These are phyloP conservation scores for Henricia sp. DNA, from an alignment of 53 echinoderm and acorn worm species.

Conservation along the genomic window DNA sequence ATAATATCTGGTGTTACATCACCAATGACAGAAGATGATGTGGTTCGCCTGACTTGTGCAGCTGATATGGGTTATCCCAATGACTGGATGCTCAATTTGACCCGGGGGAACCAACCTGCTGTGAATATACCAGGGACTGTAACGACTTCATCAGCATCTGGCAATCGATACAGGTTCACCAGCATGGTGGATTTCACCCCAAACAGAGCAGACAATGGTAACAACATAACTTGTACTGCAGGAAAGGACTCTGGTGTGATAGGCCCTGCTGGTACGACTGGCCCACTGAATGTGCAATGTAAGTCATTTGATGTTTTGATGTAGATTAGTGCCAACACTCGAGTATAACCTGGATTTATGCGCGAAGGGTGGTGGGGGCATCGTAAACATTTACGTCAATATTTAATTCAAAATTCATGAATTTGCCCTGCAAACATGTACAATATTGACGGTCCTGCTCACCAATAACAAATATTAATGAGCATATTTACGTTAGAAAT, in stretches of 20 bases:
- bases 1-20: not conserved
- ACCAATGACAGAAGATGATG: not conserved
- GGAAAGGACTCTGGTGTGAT: not conserved
- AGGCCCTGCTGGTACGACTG: not conserved
- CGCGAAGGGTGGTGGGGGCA: too few species aligned
- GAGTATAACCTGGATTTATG: too few species aligned
- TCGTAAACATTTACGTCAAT: too few species aligned
- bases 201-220: not conserved
- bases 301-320: not conserved
- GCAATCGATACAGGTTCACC: not conserved
- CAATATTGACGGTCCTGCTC: too few species aligned
- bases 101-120: not conserved
- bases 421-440: too few species aligned
- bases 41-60: not conserved
- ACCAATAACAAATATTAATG: too few species aligned
- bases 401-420: too few species aligned
- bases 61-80: constrained; percentile 9
- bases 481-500: too few species aligned
- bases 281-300: constrained; percentile 20
- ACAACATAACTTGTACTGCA: not conserved
- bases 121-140: not conserved
- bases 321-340: too few species aligned
- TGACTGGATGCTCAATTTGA: constrained; percentile 8
- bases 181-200: constrained; percentile 22
- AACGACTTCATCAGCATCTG: not conserved